Base-by-base conservation (phyloP, 2,113 vertebrate species). In the Neodon shergylaensis region DNA sequence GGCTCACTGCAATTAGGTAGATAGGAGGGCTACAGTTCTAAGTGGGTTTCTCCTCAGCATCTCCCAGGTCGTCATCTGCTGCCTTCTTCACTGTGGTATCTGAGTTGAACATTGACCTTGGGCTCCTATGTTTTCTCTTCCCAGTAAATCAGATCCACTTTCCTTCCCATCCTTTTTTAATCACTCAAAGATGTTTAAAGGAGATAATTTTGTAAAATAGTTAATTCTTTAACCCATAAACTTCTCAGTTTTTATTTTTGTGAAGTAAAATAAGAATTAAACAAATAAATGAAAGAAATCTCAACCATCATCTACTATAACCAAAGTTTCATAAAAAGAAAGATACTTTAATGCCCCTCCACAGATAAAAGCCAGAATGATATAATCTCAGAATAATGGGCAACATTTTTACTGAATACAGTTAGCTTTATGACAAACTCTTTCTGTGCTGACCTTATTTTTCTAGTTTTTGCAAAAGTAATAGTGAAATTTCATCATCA, bases 381-480 rank as follows among this genome's bases (percentile, higher is more conserved):
- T n/a, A 10, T 78, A 28, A 91, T 92, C 21, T 73, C 89, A 66
- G 70, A 92, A 95, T 77, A 90, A 93, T 91, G n/a, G 73, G 76
- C 31, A 89, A 33, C 84, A 11, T 88, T 97, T 90, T 88, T 90
- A 85, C 39, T n/a, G 81, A 94, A 94, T 42, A 90, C 52, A 86
- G 77, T 91, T 96, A 90, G 63, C n/a, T 96, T 91, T 85, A 61
- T 91, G 65, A 92, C 47, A 91, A 88, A 95, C 74, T 96, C 54
- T 92, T 74, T 85, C 90, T 72, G 79, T 19, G 49, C 7, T 82
- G 49, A 88, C 58, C 11, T 93, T 84, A 89, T 91, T 84, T 93
- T 94, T 90, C 70, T 94, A 74, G 78, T 49, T 90, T 94, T 94
- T 92, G 11, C 87, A 49, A 92, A 89, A 78, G 44, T n/a, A 78